A percentile compares a stretch with the other conserved stretches of the same genome.
Evolutionary conservation across 2,888 invertebrate genomes (phyloP).

Genomic region (Drosophila leonis): DNA sequence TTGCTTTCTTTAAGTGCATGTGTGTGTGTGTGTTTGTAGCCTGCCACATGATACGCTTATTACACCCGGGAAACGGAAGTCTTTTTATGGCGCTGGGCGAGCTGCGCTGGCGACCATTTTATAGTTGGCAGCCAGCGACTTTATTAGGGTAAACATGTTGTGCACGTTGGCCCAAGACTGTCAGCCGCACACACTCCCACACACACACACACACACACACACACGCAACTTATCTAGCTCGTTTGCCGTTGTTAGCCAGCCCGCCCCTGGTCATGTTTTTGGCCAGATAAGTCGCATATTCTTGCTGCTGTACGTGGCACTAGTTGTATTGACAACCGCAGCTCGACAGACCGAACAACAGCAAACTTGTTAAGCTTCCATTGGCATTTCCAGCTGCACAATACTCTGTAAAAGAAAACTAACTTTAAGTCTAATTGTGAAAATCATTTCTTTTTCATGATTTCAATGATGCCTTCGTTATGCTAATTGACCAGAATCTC

Average conservation of each 20-base stretch:
- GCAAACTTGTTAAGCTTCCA: neutral
- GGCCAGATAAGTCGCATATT: constrained; percentile 67
- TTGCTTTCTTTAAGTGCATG: constrained; percentile 25
- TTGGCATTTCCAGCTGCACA: neutral
- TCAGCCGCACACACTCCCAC: constrained; percentile 24
- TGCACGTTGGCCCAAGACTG: constrained; percentile 59
- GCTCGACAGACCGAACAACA: constrained; percentile 8
- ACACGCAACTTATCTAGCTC: constrained; percentile 46
- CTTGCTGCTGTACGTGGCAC: constrained; percentile 32
- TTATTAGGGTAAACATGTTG: constrained; percentile 82
- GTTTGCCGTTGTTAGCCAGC: constrained; percentile 27
- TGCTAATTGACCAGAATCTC: too few species aligned
- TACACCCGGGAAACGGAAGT: constrained; percentile 63
- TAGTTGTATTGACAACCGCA: constrained; percentile 53
- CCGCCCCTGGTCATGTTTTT: constrained; percentile 65
- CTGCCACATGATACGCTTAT: constrained; percentile 78
- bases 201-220: constrained; percentile 20
- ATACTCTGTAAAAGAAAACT: neutral
- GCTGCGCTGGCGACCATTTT: constrained; percentile 63
- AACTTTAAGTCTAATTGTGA: neutral
- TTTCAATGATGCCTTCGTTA: neutral
- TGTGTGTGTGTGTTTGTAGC: constrained; percentile 7
- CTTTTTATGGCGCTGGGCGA: constrained; percentile 63
- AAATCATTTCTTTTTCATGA: neutral
- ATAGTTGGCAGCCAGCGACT: constrained; percentile 71